Evolutionary conservation across 2,888 invertebrate genomes (phyloP).

Genomic region (Sarcophaga carnaria): DNA sequence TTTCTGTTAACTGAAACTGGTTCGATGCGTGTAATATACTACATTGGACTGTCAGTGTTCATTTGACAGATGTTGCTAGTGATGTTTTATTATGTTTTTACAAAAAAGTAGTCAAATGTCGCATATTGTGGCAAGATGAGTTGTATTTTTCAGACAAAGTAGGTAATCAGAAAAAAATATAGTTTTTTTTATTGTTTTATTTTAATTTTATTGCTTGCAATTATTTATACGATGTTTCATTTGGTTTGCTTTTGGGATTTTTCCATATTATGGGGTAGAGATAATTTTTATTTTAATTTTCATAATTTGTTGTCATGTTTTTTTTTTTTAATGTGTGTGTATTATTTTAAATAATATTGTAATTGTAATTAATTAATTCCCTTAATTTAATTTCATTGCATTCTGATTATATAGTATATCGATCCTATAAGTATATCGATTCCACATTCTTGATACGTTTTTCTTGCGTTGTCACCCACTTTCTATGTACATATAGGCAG

Average conservation of each 20-base stretch:
- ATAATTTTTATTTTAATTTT: constrained; percentile 34
- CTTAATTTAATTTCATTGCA: too few relatives aligned
- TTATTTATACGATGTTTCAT: constrained; percentile 81
- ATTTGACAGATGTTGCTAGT: constrained; percentile 36
- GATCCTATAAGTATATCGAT: too few relatives aligned
- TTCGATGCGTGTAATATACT: constrained; percentile 68
- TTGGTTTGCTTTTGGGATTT: constrained; percentile 79
- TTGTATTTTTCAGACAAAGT: too few relatives aligned
- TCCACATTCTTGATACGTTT: too few relatives aligned
- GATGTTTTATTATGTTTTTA: constrained; percentile 48
- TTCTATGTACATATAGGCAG: too few relatives aligned
- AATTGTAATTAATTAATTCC: constrained; percentile 41
- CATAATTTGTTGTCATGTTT: constrained; percentile 50
- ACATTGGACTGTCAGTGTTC: constrained; percentile 59
- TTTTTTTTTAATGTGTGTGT: constrained; percentile 3
- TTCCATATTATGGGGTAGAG: constrained; percentile 72
- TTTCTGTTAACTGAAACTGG: not conserved
- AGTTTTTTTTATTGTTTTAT: constrained; percentile 24
- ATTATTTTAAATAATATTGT: constrained; percentile 40
- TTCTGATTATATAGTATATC: too few relatives aligned
- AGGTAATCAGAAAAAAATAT: not conserved
- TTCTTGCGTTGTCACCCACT: too few relatives aligned
- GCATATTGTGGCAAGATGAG: not conserved
- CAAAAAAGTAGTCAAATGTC: constrained; percentile 60
- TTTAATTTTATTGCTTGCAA: constrained; percentile 72